These are phyloP conservation scores for Drosophila tsacasi DNA, from an alignment of 1,140 invertebrate species.

Conservation along the genomic window DNA sequence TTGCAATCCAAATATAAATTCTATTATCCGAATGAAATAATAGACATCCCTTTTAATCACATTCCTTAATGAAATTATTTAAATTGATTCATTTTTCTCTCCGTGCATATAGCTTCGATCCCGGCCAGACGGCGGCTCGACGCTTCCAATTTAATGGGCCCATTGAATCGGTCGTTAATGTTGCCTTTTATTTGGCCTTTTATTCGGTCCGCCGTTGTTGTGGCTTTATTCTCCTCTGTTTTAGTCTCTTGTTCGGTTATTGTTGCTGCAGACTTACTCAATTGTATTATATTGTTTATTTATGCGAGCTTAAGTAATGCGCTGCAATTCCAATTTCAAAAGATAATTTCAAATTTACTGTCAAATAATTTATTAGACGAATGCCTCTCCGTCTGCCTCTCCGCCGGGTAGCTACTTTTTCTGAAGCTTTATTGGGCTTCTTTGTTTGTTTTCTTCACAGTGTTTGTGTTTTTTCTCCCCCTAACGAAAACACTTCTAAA, in stretches of 20 bases:
- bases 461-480: slow-evolving; percentile 28
- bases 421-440: slow-evolving; percentile 50
- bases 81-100: not conserved
- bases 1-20: not conserved
- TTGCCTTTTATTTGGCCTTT: slow-evolving; percentile 79
- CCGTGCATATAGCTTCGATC: slow-evolving; percentile 32
- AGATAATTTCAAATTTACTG: slow-evolving; percentile 78
- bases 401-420: slow-evolving; percentile 24
- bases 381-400: slow-evolving; percentile 16
- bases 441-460: slow-evolving; percentile 43
- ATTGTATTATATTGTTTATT: slow-evolving; percentile 82
- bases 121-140: slow-evolving; percentile 64
- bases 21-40: too few species aligned
- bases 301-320: slow-evolving; percentile 81
- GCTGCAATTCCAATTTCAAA: slow-evolving; percentile 67
- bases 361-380: slow-evolving; percentile 73
- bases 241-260: slow-evolving; percentile 39
- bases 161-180: slow-evolving; percentile 81
- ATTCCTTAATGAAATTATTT: not conserved
- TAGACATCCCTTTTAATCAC: not conserved
- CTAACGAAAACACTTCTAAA: slow-evolving; percentile 40
- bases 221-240: slow-evolving; percentile 37
- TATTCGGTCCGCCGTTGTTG: slow-evolving; percentile 52
- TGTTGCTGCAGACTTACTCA: slow-evolving; percentile 67
- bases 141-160: slow-evolving; percentile 72